phyloP scores from a whole-genome alignment of 1,140 invertebrate genomes.

The Diabrotica undecimpunctata region DNA sequence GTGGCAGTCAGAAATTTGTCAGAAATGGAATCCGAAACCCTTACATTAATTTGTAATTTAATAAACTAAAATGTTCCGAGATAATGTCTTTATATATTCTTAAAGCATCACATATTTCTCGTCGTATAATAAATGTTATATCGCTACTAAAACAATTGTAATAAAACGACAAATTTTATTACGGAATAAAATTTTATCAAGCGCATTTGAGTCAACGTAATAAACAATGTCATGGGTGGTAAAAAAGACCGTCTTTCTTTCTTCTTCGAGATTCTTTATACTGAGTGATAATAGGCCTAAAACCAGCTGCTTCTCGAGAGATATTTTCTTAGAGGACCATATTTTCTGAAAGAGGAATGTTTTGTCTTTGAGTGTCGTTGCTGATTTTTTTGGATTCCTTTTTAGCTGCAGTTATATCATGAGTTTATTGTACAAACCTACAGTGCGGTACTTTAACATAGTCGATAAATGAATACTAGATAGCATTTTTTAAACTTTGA shows the following conservation, averaged over 20 bases:
- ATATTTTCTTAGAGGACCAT: too few species aligned
- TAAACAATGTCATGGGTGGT: slow-evolving; percentile 29
- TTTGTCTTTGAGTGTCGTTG: too few species aligned
- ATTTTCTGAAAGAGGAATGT: too few species aligned
- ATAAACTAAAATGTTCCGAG: slow-evolving; percentile 3
- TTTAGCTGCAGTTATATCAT: too few species aligned
- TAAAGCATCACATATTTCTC: slow-evolving; percentile 22
- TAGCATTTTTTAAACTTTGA: too few species aligned
- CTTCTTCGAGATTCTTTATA: slow-evolving; percentile 13
- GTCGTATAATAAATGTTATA: slow-evolving; percentile 27
- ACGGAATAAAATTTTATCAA: slow-evolving; percentile 29
- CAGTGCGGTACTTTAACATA: too few species aligned
- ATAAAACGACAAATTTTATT: slow-evolving; percentile 32
- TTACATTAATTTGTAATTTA: not conserved
- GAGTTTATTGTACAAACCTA: too few species aligned
- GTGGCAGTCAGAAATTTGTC: too few species aligned
- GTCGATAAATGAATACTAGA: too few species aligned
- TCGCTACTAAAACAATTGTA: slow-evolving; percentile 27
- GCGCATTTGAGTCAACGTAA: slow-evolving; percentile 25
- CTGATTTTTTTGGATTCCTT: too few species aligned
- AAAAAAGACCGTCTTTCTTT: slow-evolving; percentile 19
- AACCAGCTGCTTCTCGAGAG: not conserved
- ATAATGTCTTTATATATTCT: slow-evolving; percentile 22
- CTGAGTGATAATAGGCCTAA: slow-evolving; percentile 22
- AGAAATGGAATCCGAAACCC: too few species aligned